phyloP scores from a whole-genome alignment of 2,113 vertebrate genomes.

The Brevimyrus niger region DNA sequence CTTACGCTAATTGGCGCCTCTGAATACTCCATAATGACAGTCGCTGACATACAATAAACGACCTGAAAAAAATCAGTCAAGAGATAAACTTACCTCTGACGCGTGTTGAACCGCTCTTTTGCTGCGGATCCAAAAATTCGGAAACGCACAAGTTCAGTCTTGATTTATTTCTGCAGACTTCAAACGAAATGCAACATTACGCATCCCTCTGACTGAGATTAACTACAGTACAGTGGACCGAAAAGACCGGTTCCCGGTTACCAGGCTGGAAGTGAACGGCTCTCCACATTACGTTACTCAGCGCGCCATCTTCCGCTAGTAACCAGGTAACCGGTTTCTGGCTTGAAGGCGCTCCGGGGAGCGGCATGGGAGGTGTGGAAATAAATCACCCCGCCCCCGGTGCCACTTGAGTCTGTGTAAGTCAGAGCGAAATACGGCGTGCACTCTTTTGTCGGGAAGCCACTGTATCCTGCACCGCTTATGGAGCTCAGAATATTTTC shows the following conservation, averaged over 20 bases:
- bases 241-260: neutral
- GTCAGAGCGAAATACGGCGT: neutral
- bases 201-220: neutral
- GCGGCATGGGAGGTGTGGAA: slow-evolving; percentile 51
- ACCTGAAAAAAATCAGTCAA: neutral
- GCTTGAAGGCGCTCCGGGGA: slow-evolving; percentile 33
- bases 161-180: neutral
- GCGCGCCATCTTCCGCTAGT: slow-evolving; percentile 46
- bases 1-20: neutral
- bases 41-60: neutral
- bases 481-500: neutral
- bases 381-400: slow-evolving; percentile 22
- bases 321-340: slow-evolving; percentile 62
- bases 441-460: neutral
- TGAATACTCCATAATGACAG: neutral
- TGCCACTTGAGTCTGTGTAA: neutral
- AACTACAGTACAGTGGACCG: neutral
- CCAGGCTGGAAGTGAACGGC: slow-evolving; percentile 5
- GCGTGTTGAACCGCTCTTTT: neutral
- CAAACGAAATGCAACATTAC: neutral
- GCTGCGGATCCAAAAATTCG: neutral
- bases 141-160: neutral
- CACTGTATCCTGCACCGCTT: neutral
- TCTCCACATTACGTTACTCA: slow-evolving; percentile 33
- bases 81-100: neutral